Base-by-base conservation (phyloP, 53 echinoderm and acorn worm species). In the Paracentrotus lividus region DNA sequence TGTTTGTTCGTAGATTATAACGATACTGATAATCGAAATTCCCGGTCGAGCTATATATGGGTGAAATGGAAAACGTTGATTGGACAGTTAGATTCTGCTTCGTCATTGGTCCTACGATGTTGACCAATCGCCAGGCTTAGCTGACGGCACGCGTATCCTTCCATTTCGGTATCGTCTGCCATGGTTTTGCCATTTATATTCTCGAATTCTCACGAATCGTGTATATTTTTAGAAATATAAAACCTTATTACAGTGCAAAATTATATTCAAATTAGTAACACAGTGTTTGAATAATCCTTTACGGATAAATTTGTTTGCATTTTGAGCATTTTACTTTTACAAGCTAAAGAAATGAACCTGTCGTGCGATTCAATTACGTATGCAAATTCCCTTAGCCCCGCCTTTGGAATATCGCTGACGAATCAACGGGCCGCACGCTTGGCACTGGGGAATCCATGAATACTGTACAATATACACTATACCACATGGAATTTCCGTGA, bases 1-100 rank as follows among this genome's bases (percentile, higher is more conserved):
- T 58, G 91, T 14, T 91, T 45, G 89, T 65, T 89, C 54, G 56
- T 81, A 38, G 72, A 72, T 72, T 18, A 72, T 8, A 72, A 32
- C 5, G 32, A 20, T 32, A 72, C 72, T 72, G 38, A 72, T 4
- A 0, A 38, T 72, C 32, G 5, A 16, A 72, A 40, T 38, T 18
- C 8, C 72, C 72, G 72, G 72, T 40, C 40, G 29, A 72, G 3
- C 16, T 72, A 38, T 72, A 72, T 72, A 72, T 20, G 4, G 36
- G 21, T 6, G 40, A 20, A 32, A 72, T 72, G 0, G 38, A 20
- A 40, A 20, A 40, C 72, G 40, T 72, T 72, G 72, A 72, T 72
- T 72, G 72, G 72, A 72, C 32, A 72, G 40, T 72, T 3, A 16
- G 21, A 18, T 21, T 18, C 38, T 72, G 36, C 38, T 38, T 36